Evolutionary conservation across 2,113 vertebrate genomes (phyloP).

Genomic region (Poeciliopsis retropinna): DNA sequence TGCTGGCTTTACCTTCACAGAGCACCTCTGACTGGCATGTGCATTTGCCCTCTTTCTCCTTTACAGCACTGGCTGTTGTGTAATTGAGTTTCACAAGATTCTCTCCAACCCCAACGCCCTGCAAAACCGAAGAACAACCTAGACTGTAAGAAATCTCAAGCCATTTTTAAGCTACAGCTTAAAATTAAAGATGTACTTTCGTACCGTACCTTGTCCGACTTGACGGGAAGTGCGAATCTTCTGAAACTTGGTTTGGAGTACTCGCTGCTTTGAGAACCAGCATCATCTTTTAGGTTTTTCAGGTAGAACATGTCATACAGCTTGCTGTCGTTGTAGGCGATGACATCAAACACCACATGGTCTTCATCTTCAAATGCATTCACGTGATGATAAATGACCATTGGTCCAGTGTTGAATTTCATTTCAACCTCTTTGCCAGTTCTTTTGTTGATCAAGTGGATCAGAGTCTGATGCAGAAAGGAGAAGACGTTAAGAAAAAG

Average conservation of each 20-base stretch:
- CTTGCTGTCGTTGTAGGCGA: constrained; percentile 85
- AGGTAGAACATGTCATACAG: constrained; percentile 93
- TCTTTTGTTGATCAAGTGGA: constrained; percentile 89
- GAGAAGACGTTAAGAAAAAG: background rate
- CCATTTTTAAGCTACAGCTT: background rate
- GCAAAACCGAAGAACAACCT: constrained; percentile 21
- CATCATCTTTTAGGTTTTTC: constrained; percentile 76
- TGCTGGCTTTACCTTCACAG: constrained; percentile 81
- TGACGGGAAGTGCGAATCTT: constrained; percentile 87
- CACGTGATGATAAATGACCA: constrained; percentile 91
- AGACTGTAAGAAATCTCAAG: background rate
- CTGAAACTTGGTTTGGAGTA: constrained; percentile 77
- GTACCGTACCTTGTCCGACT: constrained; percentile 81
- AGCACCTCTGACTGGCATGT: constrained; percentile 86
- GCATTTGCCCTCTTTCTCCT: constrained; percentile 86
- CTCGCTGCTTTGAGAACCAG: constrained; percentile 9
- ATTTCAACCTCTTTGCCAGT: constrained; percentile 82
- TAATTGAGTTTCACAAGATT: constrained; percentile 83
- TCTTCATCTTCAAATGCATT: constrained; percentile 91
- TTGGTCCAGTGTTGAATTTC: constrained; percentile 83
- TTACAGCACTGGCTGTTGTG: constrained; percentile 86
- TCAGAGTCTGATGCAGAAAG: constrained; percentile 81
- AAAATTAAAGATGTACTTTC: background rate
- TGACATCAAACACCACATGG: constrained; percentile 88
- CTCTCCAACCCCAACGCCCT: constrained; percentile 82